Evolutionary conservation across 92 coral and sea anemone genomes (phyloP), one percentile per base, ranked within the genome.

Genomic region (Scolanthus callimorphus): DNA sequence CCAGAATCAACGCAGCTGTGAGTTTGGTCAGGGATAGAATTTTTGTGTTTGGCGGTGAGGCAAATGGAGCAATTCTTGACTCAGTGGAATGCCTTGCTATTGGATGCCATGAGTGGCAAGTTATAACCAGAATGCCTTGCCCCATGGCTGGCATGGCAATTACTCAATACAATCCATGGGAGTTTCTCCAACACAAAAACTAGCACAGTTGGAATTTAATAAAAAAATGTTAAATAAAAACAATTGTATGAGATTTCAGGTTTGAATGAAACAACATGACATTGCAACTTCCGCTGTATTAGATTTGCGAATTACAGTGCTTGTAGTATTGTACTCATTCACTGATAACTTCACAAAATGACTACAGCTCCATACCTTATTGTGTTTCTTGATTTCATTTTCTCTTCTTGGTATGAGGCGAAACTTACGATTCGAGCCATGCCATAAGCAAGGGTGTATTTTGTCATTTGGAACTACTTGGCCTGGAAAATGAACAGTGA

Each of bases 331-430:
- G n/a, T n/a, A n/a, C n/a, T n/a, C n/a, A n/a, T n/a, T n/a, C n/a
- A n/a, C n/a, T n/a, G n/a, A n/a, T n/a, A n/a, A n/a, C n/a, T n/a
- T n/a, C n/a, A n/a, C n/a, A n/a, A n/a, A n/a, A n/a, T n/a, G n/a
- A n/a, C n/a, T n/a, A n/a, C n/a, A n/a, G n/a, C n/a, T n/a, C n/a
- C 49, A 55, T 77, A 92, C 98, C 92, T 69, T 92, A 43, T 92
- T 92, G 39, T 88, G 96, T 52, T 55, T 92, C 29, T 51, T 76
- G 3, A 74, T 76, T 70, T 84, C 89, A 59, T 29, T 80, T 27
- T 63, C 67, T 2, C 70, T 50, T 17, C 74, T 45, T 11, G 96
- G 86, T 13, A 80, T 67, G 23, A 59, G 22, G 19, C 69, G 57
- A 49, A 92, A 92, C 59, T 73, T 80, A 56, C 90, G 66, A 25